These are phyloP conservation scores for Ecliptopera silaceata DNA, from an alignment of 2,888 invertebrate species.

Conservation along the genomic window DNA sequence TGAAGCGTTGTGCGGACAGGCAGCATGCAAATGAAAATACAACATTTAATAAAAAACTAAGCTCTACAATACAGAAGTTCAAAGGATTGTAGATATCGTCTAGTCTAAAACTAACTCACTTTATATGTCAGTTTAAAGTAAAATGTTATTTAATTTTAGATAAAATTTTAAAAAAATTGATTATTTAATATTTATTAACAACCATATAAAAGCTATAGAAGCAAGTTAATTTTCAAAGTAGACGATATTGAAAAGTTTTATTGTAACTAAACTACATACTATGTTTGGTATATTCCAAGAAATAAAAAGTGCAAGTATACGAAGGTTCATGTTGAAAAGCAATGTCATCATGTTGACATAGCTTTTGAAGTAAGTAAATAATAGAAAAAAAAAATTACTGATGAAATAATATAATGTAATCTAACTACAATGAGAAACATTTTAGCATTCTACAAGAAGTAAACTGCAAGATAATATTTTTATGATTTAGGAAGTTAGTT, in stretches of 20 bases:
- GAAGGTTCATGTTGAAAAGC: not conserved
- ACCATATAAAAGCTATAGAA: too few relatives aligned
- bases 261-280: too few relatives aligned
- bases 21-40: conserved; percentile 82
- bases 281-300: not conserved
- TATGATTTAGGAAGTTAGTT: not conserved
- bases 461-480: not conserved
- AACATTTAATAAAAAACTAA: conserved; percentile 67
- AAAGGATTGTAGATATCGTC: not conserved
- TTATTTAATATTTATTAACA: too few relatives aligned
- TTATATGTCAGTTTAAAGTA: too few relatives aligned
- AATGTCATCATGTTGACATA: conserved; percentile 9
- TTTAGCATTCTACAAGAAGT: conserved; percentile 9
- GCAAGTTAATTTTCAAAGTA: too few relatives aligned
- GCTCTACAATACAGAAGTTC: conserved; percentile 33
- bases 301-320: conserved; percentile 10
- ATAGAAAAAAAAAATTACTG: not conserved
- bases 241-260: too few relatives aligned
- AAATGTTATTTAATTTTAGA: too few relatives aligned
- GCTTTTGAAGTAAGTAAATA: not conserved
- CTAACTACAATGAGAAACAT: conserved; percentile 4
- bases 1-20: conserved; percentile 83
- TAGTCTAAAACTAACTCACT: too few relatives aligned
- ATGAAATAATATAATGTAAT: not conserved
- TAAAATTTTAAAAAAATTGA: too few relatives aligned